Percentiles rank a stretch among this genome's conserved stretches.
phyloP scores from a whole-genome alignment of 2,888 invertebrate species.

The Oscheius sp. region DNA sequence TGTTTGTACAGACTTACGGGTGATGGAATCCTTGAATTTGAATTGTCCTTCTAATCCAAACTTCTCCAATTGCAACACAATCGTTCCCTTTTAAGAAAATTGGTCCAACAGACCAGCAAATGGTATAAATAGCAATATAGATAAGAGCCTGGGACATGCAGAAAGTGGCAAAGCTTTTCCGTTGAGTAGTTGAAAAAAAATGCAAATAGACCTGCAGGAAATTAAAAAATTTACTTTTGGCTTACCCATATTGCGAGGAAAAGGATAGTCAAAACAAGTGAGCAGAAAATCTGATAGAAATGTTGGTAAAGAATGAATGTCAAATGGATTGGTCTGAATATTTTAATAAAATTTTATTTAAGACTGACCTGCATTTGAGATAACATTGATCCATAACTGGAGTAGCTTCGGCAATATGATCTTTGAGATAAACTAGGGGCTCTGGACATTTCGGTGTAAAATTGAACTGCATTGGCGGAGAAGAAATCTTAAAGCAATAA shows the following conservation, averaged over 20 bases:
- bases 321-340: conserved; percentile 8
- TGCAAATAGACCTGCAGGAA: conserved; percentile 11
- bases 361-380: conserved; percentile 1
- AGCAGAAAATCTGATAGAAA: neutral
- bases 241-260: neutral
- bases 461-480: neutral
- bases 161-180: neutral
- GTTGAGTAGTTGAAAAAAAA: conserved; percentile 14
- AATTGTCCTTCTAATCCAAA: neutral
- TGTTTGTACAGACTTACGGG: too few relatives aligned
- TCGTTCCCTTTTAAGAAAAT: conserved; percentile 1
- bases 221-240: neutral
- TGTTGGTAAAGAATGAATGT: neutral
- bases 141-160: conserved; percentile 6
- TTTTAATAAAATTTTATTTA: neutral
- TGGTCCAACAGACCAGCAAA: neutral
- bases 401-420: neutral
- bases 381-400: conserved; percentile 17
- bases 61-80: neutral
- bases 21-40: too few relatives aligned
- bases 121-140: neutral
- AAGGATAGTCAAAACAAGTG: neutral
- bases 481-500: neutral
- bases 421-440: conserved; percentile 10
- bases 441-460: conserved; percentile 7